These are phyloP conservation scores for Agapostemon virescens DNA, from an alignment of 2,888 invertebrate genomes.

Conservation along the genomic window DNA sequence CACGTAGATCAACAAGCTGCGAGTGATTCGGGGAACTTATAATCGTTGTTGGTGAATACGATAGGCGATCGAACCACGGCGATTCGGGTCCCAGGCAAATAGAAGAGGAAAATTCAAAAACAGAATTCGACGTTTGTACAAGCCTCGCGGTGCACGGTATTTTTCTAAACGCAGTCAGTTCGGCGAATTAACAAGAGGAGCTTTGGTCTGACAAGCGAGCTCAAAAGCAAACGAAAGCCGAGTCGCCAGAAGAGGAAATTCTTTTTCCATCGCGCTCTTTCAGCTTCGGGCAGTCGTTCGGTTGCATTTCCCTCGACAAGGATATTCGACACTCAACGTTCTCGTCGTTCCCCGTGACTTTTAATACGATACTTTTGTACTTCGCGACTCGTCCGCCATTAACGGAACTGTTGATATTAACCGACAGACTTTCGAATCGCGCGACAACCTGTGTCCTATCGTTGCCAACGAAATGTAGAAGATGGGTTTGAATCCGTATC, in stretches of 20 bases:
- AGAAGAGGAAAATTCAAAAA: neutral
- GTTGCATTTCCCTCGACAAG: conserved; percentile 52
- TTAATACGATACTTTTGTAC: conserved; percentile 67
- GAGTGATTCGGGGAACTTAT: conserved; percentile 14
- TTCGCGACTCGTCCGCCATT: conserved; percentile 24
- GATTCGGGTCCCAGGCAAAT: conserved; percentile 8
- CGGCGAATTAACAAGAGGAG: conserved; percentile 46
- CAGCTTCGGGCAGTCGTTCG: conserved; percentile 29
- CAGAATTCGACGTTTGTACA: conserved; percentile 17
- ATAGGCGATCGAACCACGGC: conserved; percentile 17
- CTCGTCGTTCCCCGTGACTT: conserved; percentile 64
- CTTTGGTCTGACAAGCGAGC: neutral
- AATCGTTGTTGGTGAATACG: conserved; percentile 31
- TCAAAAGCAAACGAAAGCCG: conserved; percentile 43
- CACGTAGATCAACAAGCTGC: neutral
- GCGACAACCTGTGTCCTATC: conserved; percentile 18
- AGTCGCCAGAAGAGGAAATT: conserved; percentile 31
- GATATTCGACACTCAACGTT: conserved; percentile 71
- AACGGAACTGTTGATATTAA: conserved; percentile 32
- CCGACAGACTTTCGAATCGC: conserved; percentile 60
- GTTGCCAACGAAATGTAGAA: conserved; percentile 36
- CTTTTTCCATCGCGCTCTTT: conserved; percentile 16
- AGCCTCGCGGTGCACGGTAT: conserved; percentile 11
- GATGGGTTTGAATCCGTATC: neutral
- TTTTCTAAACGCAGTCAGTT: neutral